Evolutionary conservation across 2,797 vertebrate genomes (phyloP).

Genomic region (Rhyacichthys aspro): DNA sequence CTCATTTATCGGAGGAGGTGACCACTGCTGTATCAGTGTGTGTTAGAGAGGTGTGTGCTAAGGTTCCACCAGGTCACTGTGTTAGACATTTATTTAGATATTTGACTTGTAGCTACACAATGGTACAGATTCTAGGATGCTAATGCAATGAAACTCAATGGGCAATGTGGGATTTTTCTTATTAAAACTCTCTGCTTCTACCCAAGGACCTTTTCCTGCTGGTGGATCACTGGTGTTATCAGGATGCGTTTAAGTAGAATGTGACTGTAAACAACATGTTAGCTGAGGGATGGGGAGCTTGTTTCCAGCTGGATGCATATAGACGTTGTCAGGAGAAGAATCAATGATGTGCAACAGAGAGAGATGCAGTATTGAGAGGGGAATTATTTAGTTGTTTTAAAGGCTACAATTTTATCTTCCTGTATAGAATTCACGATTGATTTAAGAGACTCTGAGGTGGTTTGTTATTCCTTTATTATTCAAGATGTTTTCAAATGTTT

Average conservation of each 20-base stretch:
- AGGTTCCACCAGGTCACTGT: conserved; percentile 57
- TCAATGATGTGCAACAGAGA: conserved; percentile 2
- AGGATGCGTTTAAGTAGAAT: conserved; percentile 42
- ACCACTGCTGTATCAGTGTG: conserved; percentile 37
- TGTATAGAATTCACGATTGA: neutral
- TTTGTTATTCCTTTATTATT: conserved; percentile 8
- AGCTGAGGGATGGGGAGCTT: conserved; percentile 27
- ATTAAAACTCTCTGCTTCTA: conserved; percentile 64
- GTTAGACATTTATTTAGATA: neutral
- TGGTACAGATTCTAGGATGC: no score
- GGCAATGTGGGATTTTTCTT: no score
- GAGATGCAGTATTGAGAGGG: neutral
- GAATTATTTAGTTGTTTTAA: neutral
- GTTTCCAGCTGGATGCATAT: neutral
- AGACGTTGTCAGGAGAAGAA: conserved; percentile 10
- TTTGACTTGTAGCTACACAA: no score
- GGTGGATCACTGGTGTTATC: conserved; percentile 57
- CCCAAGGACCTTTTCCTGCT: conserved; percentile 36
- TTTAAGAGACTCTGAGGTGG: neutral
- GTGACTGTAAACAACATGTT: conserved; percentile 37
- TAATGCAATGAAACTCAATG: no score
- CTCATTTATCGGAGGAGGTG: conserved; percentile 60
- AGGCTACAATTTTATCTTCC: conserved; percentile 3
- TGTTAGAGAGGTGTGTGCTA: conserved; percentile 36
- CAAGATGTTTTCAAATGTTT: conserved; percentile 3